Percentiles rank a stretch among this genome's conserved stretches.
Conservation (phyloP, 2,113 vertebrate species). For the Tachycineta bicolor region DNA sequence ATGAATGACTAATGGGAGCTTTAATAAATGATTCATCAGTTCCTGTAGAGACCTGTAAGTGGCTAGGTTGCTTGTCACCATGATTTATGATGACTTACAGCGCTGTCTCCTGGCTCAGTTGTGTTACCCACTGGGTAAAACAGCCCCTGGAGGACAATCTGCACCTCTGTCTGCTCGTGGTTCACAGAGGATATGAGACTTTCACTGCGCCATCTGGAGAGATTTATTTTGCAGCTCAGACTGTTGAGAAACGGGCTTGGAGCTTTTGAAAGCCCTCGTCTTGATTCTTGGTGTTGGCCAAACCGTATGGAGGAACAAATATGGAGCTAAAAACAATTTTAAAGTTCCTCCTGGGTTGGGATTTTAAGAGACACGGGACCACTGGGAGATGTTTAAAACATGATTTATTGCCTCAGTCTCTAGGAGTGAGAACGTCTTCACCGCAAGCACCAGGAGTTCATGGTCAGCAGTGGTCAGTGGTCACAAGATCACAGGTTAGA, state of each 20-base stretch:
- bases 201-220: constrained; percentile 3
- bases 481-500: neutral
- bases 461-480: neutral
- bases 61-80: neutral
- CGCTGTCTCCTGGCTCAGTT: neutral
- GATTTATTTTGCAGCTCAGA: neutral
- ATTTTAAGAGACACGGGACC: neutral
- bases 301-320: neutral
- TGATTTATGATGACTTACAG: constrained; percentile 6
- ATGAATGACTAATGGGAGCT: constrained; percentile 39
- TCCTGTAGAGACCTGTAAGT: constrained; percentile 9
- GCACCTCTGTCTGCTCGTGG: neutral
- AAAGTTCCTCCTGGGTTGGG: neutral
- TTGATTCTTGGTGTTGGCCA: neutral
- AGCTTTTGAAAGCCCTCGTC: neutral
- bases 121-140: neutral
- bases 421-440: neutral
- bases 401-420: neutral
- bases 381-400: neutral
- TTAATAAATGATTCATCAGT: constrained; percentile 51
- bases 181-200: neutral
- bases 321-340: neutral
- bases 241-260: neutral
- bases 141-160: constrained; percentile 46
- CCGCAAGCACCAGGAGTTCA: neutral